Percentiles rank a stretch among this genome's conserved stretches.
Conservation (phyloP, 2,888 invertebrate genomes). For the Melanostoma scalare region DNA sequence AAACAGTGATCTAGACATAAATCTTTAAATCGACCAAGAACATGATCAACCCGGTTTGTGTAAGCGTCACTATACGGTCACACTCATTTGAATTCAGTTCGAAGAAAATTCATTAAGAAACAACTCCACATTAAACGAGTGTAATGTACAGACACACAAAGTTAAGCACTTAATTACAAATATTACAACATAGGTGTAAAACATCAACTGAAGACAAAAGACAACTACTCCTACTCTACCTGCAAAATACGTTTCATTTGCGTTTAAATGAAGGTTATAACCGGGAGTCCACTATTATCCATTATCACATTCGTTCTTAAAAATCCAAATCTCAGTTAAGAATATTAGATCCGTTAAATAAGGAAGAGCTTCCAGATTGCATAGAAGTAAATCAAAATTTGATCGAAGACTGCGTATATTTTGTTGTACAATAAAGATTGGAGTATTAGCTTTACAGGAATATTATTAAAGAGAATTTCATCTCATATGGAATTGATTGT, state of each 20-base stretch:
- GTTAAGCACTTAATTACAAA: neutral
- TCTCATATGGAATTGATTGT: too few relatives aligned
- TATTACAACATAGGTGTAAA: too few relatives aligned
- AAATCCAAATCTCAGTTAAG: slow-evolving; percentile 13
- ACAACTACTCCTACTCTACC: slow-evolving; percentile 18
- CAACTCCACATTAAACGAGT: slow-evolving; percentile 5
- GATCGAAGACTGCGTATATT: slow-evolving; percentile 18
- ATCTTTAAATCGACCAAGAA: too few relatives aligned
- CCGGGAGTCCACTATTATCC: neutral
- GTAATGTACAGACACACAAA: slow-evolving; percentile 1
- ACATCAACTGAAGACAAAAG: neutral
- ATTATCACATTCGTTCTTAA: slow-evolving; percentile 1
- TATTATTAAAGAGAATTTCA: too few relatives aligned
- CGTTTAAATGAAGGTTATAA: slow-evolving; percentile 1
- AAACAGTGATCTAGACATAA: too few relatives aligned
- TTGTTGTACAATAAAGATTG: too few relatives aligned
- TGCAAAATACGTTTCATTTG: slow-evolving; percentile 20
- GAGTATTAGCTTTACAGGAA: too few relatives aligned
- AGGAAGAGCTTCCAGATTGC: too few relatives aligned
- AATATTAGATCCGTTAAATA: neutral
- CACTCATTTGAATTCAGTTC: too few relatives aligned
- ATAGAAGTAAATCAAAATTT: neutral
- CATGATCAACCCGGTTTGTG: too few relatives aligned
- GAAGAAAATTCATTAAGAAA: neutral
- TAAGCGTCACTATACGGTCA: too few relatives aligned